Evolutionary conservation across 1,140 invertebrate genomes (phyloP).

Genomic region (Drosophila kepulauana): DNA sequence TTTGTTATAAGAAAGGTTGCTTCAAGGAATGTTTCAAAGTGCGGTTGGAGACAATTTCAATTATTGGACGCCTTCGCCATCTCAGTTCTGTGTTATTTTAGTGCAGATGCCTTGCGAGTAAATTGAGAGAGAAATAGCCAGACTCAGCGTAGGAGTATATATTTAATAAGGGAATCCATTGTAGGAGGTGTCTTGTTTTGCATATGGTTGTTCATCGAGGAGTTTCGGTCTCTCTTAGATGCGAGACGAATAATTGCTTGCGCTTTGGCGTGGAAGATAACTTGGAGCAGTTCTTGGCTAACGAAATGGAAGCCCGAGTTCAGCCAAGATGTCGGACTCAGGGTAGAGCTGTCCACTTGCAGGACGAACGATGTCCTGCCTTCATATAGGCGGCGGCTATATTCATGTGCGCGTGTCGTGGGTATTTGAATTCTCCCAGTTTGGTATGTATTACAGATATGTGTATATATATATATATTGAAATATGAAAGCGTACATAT

Average conservation of each 20-base stretch:
- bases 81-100: too few species aligned
- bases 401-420: slow-evolving; percentile 20
- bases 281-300: slow-evolving; percentile 16
- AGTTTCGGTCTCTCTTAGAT: slow-evolving; percentile 16
- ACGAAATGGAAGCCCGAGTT: slow-evolving; percentile 52
- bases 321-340: slow-evolving; percentile 9
- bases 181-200: neutral
- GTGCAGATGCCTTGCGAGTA: too few species aligned
- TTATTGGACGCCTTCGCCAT: too few species aligned
- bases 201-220: neutral
- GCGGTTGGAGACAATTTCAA: too few species aligned
- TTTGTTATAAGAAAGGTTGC: too few species aligned
- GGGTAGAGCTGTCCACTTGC: neutral
- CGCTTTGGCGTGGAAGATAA: slow-evolving; percentile 32
- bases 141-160: neutral
- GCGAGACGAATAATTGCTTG: slow-evolving; percentile 58
- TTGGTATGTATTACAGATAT: slow-evolving; percentile 49
- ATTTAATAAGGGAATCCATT: neutral
- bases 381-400: slow-evolving; percentile 30
- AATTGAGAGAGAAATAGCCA: too few species aligned
- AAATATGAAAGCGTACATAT: slow-evolving; percentile 19
- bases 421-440: slow-evolving; percentile 36
- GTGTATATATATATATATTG: slow-evolving; percentile 31
- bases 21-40: too few species aligned
- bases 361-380: slow-evolving; percentile 1